These are phyloP conservation scores for Diceros bicornis DNA, from an alignment of 2,797 vertebrate genomes.

Conservation along the genomic window DNA sequence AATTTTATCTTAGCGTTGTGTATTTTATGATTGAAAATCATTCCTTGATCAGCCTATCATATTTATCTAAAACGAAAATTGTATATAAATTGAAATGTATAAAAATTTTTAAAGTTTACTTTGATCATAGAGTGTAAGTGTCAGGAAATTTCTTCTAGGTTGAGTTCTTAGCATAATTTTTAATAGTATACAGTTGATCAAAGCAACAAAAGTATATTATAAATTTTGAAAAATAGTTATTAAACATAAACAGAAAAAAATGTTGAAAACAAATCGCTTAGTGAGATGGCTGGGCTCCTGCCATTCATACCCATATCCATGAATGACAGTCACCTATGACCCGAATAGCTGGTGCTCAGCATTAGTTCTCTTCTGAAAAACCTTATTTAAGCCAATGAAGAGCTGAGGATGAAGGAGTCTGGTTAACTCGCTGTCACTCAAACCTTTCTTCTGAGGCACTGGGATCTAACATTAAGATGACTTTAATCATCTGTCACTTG, in stretches of 20 bases:
- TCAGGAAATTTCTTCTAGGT: constrained; percentile 26
- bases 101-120: constrained; percentile 26
- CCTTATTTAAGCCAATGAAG: not conserved
- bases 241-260: constrained; percentile 8
- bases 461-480: constrained; percentile 27
- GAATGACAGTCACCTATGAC: not conserved
- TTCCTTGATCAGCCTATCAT: not conserved
- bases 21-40: not conserved
- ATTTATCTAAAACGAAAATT: constrained; percentile 17
- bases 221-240: constrained; percentile 16
- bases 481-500: constrained; percentile 65
- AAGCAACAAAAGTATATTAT: not conserved
- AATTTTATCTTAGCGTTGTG: constrained; percentile 34
- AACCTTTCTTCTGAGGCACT: constrained; percentile 43
- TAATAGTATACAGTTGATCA: not conserved
- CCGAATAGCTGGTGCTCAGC: not conserved
- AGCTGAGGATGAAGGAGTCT: not conserved
- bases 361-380: not conserved
- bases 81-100: not conserved
- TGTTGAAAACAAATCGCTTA: not conserved
- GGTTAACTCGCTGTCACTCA: not conserved
- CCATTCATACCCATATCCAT: not conserved
- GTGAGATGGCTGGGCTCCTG: not conserved
- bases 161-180: not conserved
- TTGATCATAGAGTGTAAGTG: not conserved